These are phyloP conservation scores for Bombus affinis DNA, from an alignment of 1,140 invertebrate species.

Conservation along the genomic window DNA sequence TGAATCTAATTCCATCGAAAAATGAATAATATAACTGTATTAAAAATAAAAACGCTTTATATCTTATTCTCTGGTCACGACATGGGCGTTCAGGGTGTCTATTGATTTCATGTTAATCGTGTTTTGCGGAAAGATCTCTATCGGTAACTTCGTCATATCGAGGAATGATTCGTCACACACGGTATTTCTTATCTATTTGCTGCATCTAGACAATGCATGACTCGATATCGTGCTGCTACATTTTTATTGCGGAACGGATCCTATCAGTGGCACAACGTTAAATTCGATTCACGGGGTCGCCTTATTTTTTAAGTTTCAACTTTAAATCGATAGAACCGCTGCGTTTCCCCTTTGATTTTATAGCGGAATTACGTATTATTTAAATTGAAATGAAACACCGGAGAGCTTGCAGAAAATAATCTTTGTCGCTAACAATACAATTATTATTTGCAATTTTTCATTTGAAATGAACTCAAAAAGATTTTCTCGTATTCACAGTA, in stretches of 20 bases:
- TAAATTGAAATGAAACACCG: background rate
- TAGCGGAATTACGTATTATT: background rate
- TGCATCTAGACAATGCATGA: constrained; percentile 33
- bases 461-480: background rate
- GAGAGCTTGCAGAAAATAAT: background rate
- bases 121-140: constrained; percentile 3
- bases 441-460: background rate
- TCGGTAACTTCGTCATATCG: constrained; percentile 38
- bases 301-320: background rate
- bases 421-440: background rate
- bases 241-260: constrained; percentile 19
- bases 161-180: background rate
- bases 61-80: background rate
- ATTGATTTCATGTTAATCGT: constrained; percentile 1
- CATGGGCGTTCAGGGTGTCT: background rate
- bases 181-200: constrained; percentile 17
- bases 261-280: background rate
- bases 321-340: background rate
- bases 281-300: background rate
- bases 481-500: background rate
- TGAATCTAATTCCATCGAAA: background rate
- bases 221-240: constrained; percentile 36
- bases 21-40: background rate
- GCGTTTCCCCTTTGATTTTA: background rate
- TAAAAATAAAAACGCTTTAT: constrained; percentile 4